Base-by-base conservation (phyloP, 2,888 invertebrate species). In the Patella ulyssiponensis region DNA sequence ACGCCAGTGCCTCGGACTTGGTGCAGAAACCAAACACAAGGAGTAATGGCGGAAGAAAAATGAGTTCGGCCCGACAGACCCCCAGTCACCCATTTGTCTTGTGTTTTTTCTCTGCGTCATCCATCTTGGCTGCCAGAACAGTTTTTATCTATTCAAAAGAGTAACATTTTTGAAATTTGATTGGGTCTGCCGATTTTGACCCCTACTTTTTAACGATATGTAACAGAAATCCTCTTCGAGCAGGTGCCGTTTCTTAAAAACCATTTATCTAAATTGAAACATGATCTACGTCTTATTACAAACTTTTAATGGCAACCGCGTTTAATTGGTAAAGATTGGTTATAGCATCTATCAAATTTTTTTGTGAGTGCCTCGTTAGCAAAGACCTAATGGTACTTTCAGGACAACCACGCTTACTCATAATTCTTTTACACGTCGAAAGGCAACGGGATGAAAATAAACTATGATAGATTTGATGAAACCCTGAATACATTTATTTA, bases 1-100 rank as follows among this genome's bases (percentile, higher is more conserved):
- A 64, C 64, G 64, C 64, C 64, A 23, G 20, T 64, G 20, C 64
- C 23, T 64, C 64, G 64, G 64, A 64, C 64, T 64, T 64, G 64
- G 64, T 64, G 64, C 64, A 64, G 64, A 64, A 64, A 64, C 64
- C 23, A 64, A 64, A 64, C 64, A 64, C 64, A 23, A 23, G 64
- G 23, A 64, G 64, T 64, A 23, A 23, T 64, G 20, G 23, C 23
- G 64, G 23, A 64, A 64, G 64, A 64, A 64, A 64, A 64, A 64
- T 64, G 64, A 64, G 64, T 64, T 64, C 23, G 64, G 64, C 64
- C 64, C 14, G 64, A 64, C 64, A 64, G 64, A 64, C 64, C 64
- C 64, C 64, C 23, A 64, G 64, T 64, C 64, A 64, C 64, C 64
- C 64, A 64, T 64, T 64, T 64, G 64, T 64, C 64, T 64, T 64